Conservation (phyloP, 2,888 invertebrate species). For the Encarsia formosa region DNA sequence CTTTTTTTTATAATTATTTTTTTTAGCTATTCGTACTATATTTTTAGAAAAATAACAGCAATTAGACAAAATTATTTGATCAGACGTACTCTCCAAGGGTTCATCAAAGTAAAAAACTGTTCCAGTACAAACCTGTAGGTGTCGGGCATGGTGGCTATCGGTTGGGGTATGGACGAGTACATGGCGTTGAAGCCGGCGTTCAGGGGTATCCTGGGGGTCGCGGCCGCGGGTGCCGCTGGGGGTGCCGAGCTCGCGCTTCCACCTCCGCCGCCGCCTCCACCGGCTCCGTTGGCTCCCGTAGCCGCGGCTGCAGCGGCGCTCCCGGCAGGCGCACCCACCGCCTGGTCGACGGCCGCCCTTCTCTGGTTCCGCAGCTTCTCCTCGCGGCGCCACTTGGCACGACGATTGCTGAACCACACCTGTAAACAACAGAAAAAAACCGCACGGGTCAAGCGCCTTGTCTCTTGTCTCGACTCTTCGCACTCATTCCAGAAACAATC, state of each 20-base stretch:
- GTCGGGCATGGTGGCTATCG: conserved; percentile 88
- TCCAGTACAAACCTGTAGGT: conserved; percentile 68
- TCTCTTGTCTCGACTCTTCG: no score
- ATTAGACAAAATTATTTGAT: no score
- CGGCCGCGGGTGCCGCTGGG: conserved; percentile 56
- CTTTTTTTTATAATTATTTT: not conserved
- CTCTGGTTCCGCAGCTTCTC: conserved; percentile 95
- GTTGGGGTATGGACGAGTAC: conserved; percentile 93
- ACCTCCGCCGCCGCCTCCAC: conserved; percentile 56
- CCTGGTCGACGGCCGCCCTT: conserved; percentile 60
- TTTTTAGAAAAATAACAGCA: not conserved
- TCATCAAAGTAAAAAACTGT: no score
- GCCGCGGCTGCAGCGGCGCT: conserved; percentile 44
- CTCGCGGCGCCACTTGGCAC: conserved; percentile 98
- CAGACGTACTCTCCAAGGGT: no score
- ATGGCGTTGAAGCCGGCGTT: conserved; percentile 90
- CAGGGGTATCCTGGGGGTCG: conserved; percentile 63
- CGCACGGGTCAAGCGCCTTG: no score
- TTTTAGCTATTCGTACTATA: not conserved
- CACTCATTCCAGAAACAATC: not conserved
- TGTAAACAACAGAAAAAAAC: conserved; percentile 51
- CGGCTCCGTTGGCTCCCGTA: conserved; percentile 54
- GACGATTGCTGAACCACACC: conserved; percentile 99
- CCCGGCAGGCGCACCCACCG: no score
- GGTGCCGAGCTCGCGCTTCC: conserved; percentile 52